These are phyloP conservation scores for Myotis yumanensis DNA, from an alignment of 2,113 vertebrate genomes.

Conservation along the genomic window DNA sequence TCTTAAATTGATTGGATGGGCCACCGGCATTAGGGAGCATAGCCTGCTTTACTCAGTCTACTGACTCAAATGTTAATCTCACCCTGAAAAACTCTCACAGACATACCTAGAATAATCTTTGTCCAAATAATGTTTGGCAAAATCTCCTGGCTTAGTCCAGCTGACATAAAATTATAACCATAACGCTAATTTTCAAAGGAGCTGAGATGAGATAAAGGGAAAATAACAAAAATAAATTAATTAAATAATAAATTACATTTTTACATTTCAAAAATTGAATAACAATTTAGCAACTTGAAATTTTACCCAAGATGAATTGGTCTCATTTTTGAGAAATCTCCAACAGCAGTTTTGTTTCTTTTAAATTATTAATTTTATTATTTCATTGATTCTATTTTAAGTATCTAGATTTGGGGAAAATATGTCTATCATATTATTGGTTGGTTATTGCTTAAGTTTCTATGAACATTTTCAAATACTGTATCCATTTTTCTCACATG, in stretches of 20 bases:
- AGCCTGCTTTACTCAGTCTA: neutral
- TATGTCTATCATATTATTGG: neutral
- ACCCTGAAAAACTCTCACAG: neutral
- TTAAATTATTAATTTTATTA: conserved; percentile 6
- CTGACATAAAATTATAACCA: neutral
- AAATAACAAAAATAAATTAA: neutral
- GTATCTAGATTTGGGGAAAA: neutral
- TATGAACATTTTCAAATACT: neutral
- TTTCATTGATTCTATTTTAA: neutral
- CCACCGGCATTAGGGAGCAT: neutral
- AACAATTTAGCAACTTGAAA: conserved; percentile 3
- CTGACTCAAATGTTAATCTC: neutral
- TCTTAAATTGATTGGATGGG: neutral
- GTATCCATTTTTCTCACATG: neutral
- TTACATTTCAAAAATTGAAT: neutral
- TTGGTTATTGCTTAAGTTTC: neutral
- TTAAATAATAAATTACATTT: neutral
- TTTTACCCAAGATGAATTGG: neutral
- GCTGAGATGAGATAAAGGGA: neutral
- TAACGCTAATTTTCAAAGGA: neutral
- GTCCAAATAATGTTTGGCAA: neutral
- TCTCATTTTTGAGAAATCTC: neutral
- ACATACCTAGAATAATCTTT: neutral
- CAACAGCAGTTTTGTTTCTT: neutral
- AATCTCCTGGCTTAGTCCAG: neutral